These are phyloP conservation scores for Piprites chloris DNA, from an alignment of 2,113 vertebrate genomes.

Conservation along the genomic window DNA sequence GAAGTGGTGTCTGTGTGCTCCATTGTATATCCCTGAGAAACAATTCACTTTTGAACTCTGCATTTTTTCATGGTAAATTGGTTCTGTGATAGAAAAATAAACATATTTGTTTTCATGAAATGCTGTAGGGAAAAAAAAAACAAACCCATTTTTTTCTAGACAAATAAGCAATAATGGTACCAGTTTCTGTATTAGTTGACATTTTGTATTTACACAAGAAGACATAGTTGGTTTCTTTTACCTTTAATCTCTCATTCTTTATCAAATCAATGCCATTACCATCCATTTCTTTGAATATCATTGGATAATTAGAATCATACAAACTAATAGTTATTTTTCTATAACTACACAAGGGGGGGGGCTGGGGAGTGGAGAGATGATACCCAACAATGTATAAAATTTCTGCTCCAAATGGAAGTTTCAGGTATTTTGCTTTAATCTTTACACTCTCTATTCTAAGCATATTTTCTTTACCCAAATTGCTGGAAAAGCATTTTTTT, in stretches of 20 bases:
- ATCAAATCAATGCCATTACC: neutral
- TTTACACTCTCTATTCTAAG: neutral
- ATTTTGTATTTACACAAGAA: neutral
- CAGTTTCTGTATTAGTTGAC: neutral
- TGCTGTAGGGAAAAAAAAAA: neutral
- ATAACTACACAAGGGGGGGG: accelerated
- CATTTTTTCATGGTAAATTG: slow-evolving; percentile 46
- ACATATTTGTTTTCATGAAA: slow-evolving; percentile 48
- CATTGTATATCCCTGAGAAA: slow-evolving; percentile 46
- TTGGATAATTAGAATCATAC: neutral
- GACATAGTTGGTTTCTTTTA: neutral
- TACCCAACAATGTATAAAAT: neutral
- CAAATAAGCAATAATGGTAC: neutral
- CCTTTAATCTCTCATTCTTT: neutral
- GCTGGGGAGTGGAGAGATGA: accelerated
- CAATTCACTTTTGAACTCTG: slow-evolving; percentile 50
- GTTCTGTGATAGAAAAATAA: slow-evolving; percentile 56
- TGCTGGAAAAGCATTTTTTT: neutral
- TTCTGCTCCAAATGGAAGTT: neutral
- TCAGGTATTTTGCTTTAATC: neutral
- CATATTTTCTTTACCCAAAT: neutral
- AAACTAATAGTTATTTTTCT: neutral
- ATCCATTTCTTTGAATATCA: neutral
- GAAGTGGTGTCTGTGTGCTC: slow-evolving; percentile 17
- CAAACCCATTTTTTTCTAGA: neutral